Evolutionary conservation across 2,797 vertebrate genomes (phyloP).

Genomic region (Pteronotus mesoamericanus): DNA sequence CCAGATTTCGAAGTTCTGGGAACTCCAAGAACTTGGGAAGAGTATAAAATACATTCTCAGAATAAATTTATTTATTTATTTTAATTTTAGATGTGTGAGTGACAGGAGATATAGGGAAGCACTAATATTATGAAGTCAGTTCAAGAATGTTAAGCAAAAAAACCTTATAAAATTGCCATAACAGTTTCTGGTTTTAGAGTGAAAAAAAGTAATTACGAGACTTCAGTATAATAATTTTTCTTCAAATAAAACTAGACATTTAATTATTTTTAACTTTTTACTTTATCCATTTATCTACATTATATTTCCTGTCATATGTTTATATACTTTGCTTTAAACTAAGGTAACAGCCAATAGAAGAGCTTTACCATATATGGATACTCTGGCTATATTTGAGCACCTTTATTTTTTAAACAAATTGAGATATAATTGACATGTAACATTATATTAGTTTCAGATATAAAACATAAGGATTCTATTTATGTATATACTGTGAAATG

Average conservation of each 20-base stretch:
- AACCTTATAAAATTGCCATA: neutral
- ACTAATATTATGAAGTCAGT: neutral
- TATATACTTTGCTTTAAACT: neutral
- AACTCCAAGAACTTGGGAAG: neutral
- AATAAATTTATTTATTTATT: neutral
- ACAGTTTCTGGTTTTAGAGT: neutral
- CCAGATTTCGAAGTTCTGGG: neutral
- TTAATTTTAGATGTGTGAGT: neutral
- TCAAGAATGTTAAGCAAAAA: neutral
- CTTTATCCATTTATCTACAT: neutral
- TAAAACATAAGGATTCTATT: neutral
- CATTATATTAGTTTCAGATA: neutral
- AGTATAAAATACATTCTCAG: neutral
- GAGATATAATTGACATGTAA: neutral
- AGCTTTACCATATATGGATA: neutral
- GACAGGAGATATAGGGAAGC: neutral
- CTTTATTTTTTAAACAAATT: neutral
- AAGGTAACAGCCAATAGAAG: neutral
- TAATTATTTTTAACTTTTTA: slow-evolving; percentile 3
- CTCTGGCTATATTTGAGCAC: neutral
- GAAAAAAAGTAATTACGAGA: neutral
- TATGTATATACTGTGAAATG: neutral
- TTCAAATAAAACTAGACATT: neutral
- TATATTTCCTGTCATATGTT: neutral
- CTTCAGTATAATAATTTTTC: neutral